phyloP scores from a whole-genome alignment of 2,888 invertebrate species.

The Malacosoma neustria region DNA sequence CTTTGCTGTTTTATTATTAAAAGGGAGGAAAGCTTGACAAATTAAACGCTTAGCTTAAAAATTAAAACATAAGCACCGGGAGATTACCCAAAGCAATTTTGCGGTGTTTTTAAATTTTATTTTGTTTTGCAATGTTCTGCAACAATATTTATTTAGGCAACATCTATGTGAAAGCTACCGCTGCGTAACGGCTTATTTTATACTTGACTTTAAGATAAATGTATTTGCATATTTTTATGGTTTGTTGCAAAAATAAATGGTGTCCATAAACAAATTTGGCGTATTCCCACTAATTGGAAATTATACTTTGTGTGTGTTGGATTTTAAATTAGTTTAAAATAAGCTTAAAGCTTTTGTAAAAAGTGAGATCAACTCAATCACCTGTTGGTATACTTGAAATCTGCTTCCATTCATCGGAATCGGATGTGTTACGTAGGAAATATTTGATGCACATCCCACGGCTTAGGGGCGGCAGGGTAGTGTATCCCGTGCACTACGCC shows the following conservation, averaged over 20 bases:
- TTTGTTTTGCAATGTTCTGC: neutral
- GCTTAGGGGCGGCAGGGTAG: no score
- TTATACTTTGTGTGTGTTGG: no score
- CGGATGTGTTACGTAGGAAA: no score
- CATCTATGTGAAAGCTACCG: neutral
- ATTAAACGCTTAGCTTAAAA: neutral
- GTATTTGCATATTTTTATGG: neutral
- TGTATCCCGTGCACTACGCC: no score
- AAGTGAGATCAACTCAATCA: no score
- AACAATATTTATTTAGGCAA: neutral
- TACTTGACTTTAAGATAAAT: neutral
- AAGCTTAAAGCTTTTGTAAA: no score
- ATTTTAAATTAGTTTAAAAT: no score
- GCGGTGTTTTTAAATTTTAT: neutral
- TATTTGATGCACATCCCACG: no score
- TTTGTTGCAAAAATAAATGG: neutral
- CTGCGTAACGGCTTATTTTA: neutral
- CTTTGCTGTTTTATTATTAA: neutral
- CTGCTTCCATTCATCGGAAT: no score
- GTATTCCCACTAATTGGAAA: no score
- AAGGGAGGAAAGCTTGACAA: neutral
- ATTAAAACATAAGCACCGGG: neutral
- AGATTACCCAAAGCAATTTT: neutral
- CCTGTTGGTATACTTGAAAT: no score
- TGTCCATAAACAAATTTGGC: no score